Evolutionary conservation across 2,113 vertebrate genomes (phyloP), one percentile per base, ranked within the genome.

Genomic region (Elephas maximus): DNA sequence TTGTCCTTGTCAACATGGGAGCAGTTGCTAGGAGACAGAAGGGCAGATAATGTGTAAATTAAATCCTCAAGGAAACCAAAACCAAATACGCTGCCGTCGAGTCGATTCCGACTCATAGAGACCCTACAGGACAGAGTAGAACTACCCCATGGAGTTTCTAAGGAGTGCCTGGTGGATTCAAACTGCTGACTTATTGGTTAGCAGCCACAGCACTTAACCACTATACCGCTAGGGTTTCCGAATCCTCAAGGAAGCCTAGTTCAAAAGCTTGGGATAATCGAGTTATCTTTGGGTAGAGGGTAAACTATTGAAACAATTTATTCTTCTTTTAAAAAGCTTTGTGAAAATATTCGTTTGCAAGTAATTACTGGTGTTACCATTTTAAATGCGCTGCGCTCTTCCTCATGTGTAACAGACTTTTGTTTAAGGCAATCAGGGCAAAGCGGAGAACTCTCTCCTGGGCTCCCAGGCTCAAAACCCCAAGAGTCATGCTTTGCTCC

Each of bases 1-100:
- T 0, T 0, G 45, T 69, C n/a, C 60, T 80, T 89, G 65, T 81
- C 79, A 93, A 89, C 5, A 71, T 15, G 51, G 41, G 14, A 97
- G 84, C 20, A 87, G 60, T 86, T 90, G 92, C 91, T 86, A 85
- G 48, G 74, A 82, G 5, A 93, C 23, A 90, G 44, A 83, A 87
- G 17, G 30, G 51, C 78, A 91, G 62, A 77, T 37, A 76, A 92
- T 69, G 62, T 1, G 24, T 79, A 76, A 74, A 79, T 84, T 84
- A 91, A 95, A 95, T 51, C 65, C 30, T 96, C 18, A 33, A 48
- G 15, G n/a, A 23, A 82, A 0, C 20, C 51, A 37, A 37, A 37
- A 37, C 37, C 37, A 37, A 37, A 37, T 37, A 37, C 37, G 37
- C 37, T 37, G 37, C 37, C 37, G 37, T 37, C 37, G 37, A 37